Evolutionary conservation across 2,113 vertebrate species (phyloP).

Genomic region (Pycnonotus jocosus): DNA sequence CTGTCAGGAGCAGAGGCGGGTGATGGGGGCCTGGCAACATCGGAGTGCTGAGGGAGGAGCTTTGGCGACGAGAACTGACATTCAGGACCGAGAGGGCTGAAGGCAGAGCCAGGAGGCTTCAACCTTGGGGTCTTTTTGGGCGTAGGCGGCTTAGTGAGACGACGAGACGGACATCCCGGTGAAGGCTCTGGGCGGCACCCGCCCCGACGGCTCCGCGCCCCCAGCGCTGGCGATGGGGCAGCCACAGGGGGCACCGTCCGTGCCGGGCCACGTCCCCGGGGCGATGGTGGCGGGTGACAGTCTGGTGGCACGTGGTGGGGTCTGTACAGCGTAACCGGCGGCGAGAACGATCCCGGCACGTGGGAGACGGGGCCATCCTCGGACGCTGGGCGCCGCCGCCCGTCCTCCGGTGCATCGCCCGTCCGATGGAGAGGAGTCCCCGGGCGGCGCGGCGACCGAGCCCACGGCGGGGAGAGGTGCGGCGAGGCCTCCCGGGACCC

Average conservation of each 20-base stretch:
- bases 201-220: not conserved
- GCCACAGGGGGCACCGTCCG: not conserved
- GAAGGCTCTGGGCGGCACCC: not conserved
- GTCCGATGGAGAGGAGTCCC: conserved; percentile 7
- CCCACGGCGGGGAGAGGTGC: conserved; percentile 75
- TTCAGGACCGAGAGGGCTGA: not conserved
- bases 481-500: conserved; percentile 65
- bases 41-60: not conserved
- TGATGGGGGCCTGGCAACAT: not conserved
- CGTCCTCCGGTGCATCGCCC: conserved; percentile 4
- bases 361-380: conserved; percentile 30
- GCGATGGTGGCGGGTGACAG: not conserved
- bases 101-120: not conserved
- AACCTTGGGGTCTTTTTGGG: not conserved
- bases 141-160: not conserved
- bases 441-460: conserved; percentile 70
- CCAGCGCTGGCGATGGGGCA: accelerated
- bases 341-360: conserved; percentile 27
- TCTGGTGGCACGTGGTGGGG: conserved; percentile 44
- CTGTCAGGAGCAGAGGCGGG: not conserved
- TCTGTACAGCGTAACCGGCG: conserved; percentile 57
- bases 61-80: conserved; percentile 30
- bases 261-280: not conserved
- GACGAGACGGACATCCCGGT: not conserved
- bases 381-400: conserved; percentile 5